Evolutionary conservation across 2,113 vertebrate species (phyloP).

Genomic region (Pan paniscus): DNA sequence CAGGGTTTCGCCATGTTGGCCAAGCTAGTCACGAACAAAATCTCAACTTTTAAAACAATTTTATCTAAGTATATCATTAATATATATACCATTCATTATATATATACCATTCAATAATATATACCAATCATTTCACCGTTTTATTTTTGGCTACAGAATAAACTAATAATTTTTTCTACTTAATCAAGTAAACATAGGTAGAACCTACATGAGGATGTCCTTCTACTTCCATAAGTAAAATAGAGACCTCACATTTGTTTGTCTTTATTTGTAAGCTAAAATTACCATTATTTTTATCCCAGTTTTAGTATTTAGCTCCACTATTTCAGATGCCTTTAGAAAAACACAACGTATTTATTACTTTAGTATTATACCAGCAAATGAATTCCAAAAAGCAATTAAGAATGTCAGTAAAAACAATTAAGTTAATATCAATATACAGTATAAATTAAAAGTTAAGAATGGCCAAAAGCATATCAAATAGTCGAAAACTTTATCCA

Average conservation of each 20-base stretch:
- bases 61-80: background rate
- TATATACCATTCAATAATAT: too few relatives aligned
- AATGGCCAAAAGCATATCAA: background rate
- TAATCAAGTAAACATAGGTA: background rate
- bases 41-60: constrained; percentile 11
- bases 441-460: background rate
- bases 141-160: constrained; percentile 1
- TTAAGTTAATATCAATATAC: background rate
- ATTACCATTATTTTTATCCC: background rate
- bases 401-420: background rate
- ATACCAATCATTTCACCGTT: background rate
- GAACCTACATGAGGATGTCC: background rate
- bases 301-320: background rate
- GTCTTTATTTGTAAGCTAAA: background rate
- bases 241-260: background rate
- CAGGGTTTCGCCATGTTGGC: too few relatives aligned
- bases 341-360: constrained; percentile 25
- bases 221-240: constrained; percentile 19
- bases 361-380: background rate
- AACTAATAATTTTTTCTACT: background rate
- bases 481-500: background rate
- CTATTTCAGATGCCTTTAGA: background rate
- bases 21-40: too few relatives aligned
- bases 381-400: constrained; percentile 11
- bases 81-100: too few relatives aligned